Evolutionary conservation across 1,140 invertebrate genomes (phyloP).

Genomic region (Ericerus pela): DNA sequence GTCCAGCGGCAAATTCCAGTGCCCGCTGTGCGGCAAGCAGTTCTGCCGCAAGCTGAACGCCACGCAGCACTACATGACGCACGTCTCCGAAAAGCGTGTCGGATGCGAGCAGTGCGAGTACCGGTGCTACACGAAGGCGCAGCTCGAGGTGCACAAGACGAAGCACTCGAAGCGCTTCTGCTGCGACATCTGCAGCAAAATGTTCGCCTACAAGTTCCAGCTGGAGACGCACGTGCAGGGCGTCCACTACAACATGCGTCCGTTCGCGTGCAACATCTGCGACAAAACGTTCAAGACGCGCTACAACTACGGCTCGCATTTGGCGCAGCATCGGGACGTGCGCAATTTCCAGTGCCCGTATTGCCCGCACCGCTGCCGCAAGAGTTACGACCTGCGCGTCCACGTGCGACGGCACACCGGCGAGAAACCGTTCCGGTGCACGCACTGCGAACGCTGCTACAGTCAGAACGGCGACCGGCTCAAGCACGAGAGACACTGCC

Average conservation of each 20-base stretch:
- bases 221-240: conserved; percentile 21
- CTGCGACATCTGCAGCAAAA: conserved; percentile 18
- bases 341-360: conserved; percentile 34
- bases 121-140: conserved; percentile 14
- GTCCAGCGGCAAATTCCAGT: background rate
- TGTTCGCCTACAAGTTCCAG: conserved; percentile 20
- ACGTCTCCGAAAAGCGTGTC: conserved; percentile 13
- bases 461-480: conserved; percentile 35
- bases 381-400: conserved; percentile 35
- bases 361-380: conserved; percentile 42
- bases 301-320: conserved; percentile 33
- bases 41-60: conserved; percentile 14
- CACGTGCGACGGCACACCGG: conserved; percentile 38
- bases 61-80: conserved; percentile 14
- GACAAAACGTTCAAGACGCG: conserved; percentile 34
- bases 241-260: conserved; percentile 31
- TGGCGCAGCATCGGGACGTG: conserved; percentile 34
- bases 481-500: conserved; percentile 9
- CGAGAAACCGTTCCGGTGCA: conserved; percentile 42
- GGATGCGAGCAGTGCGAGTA: background rate
- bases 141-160: conserved; percentile 17
- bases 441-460: conserved; percentile 39
- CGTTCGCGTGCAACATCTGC: conserved; percentile 34
- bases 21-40: conserved; percentile 13
- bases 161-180: conserved; percentile 18